Evolutionary conservation across 2,888 invertebrate species (phyloP).

Genomic region (Ormyrus labotus): DNA sequence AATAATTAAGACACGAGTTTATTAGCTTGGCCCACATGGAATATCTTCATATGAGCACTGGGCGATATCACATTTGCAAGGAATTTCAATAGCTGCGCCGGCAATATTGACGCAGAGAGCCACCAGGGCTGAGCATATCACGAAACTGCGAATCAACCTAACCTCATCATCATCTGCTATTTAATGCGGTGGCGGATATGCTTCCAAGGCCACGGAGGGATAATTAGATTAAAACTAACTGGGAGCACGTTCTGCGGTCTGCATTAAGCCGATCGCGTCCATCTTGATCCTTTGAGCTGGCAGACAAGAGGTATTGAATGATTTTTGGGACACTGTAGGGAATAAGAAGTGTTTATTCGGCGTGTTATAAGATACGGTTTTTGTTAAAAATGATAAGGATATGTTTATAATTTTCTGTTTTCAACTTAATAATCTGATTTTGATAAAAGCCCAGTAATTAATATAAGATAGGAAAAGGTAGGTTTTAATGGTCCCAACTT

Average conservation of each 20-base stretch:
- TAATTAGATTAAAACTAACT: constrained; percentile 43
- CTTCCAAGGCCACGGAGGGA: background rate
- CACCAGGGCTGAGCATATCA: too few species aligned
- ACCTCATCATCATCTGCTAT: constrained; percentile 15
- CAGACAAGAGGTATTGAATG: background rate
- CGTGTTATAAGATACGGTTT: too few species aligned
- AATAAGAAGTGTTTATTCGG: too few species aligned
- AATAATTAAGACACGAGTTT: too few species aligned
- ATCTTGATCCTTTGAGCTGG: constrained; percentile 47
- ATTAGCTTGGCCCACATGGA: background rate
- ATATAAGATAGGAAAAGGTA: too few species aligned
- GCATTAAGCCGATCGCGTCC: constrained; percentile 18
- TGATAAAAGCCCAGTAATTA: too few species aligned
- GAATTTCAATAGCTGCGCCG: background rate
- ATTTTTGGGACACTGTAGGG: too few species aligned
- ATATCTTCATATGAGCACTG: background rate
- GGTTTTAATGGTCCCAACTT: too few species aligned
- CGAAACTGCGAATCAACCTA: background rate
- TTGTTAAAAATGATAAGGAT: too few species aligned
- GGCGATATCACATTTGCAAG: background rate
- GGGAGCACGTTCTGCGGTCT: background rate
- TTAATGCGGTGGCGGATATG: constrained; percentile 9
- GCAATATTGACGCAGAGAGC: constrained; percentile 15
- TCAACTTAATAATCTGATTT: too few species aligned
- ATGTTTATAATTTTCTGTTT: too few species aligned